Evolutionary conservation across 2,797 vertebrate species (phyloP), one percentile per base, ranked within the genome.

Genomic region (Tokudaia muenninki): DNA sequence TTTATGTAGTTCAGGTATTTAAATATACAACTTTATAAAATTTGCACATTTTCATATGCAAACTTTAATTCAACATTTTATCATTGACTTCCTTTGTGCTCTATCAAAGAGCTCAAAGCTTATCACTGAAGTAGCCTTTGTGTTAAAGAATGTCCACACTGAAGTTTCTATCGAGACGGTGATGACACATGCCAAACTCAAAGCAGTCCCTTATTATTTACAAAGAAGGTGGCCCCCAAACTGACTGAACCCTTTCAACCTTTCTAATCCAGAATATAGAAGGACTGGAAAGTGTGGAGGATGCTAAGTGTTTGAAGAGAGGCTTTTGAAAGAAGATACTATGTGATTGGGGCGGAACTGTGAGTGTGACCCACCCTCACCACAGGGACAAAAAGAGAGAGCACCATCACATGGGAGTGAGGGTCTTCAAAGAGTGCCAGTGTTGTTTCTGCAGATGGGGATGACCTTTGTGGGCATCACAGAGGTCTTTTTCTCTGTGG

Each of bases 1-100:
- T 52, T 1, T 61, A 41, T 70, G 5, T 22, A 59, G 22, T 55
- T 81, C 55, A 47, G 50, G 4, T 59, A 74, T 26, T 70, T 31
- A 61, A 90, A 63, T n/a, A 93, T 44, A 24, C 37, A 55, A 55
- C 78, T 61, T 94, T 91, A 77, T 63, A 72, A 79, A 84, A 59
- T 50, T 81, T 12, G 6, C 57, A 89, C 59, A 63, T 55, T 29
- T 65, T 10, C 52, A 50, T 19, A 83, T 65, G 63, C 31, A 65
- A 31, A 65, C 5, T 75, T 94, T 87, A 5, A 67, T 26, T 74
- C 22, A 94, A 24, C 24, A 29, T 47, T 63, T 72, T 26, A 77
- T 12, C 34, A 61, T 14, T 80, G 77, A n/a, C 37, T 79, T 88
- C 65, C 75, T 24, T 87, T 79, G 65, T 55, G 44, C 26, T 74